Evolutionary conservation across 2,888 invertebrate genomes (phyloP), one percentile per base, ranked within the genome.

Genomic region (Lycocerus yunnanus): DNA sequence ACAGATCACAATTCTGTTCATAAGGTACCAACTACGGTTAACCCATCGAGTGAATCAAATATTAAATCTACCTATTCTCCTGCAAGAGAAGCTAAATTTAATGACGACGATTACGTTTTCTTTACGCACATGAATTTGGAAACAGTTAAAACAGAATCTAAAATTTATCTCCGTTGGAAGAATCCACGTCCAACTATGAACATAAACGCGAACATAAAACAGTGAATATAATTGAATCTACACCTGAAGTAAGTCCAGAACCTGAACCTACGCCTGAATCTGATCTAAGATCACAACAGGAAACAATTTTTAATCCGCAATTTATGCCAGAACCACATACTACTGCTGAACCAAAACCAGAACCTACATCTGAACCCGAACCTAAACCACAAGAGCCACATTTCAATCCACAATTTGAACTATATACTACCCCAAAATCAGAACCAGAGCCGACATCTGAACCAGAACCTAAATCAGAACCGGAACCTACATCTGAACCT

Each of bases 351-450:
- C 81, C 82, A 8, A 77, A 81, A 2, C 58, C 58, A 15, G 79
- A 81, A 73, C 69, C 76, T 18, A 75, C 75, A 72, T 72, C 77
- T 8, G n/a, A 68, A 21, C 16, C 79, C 9, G 74, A 77, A 67
- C 60, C 78, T 10, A 72, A 67, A 69, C 70, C 14, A 70, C 58
- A 76, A 78, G 66, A 75, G 60, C 59, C 11, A 11, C n/a, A 60
- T 13, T 11, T 13, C 4, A 13, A 15, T n/a, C 61, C 61, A 16
- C 21, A 87, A 14, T 63, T 14, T 3, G 18, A 18, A 18, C 6
- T 90, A 0, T 88, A 89, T 82, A 86, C 89, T 43, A 88, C 85
- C 85, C 87, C 85, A 15, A 85, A 82, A 76, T 83, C 88, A 0
- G 83, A 86, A 78, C 83, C 84, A 77, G 86, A 84, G 83, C 85